These are phyloP conservation scores for Polyergus mexicanus DNA, from an alignment of 1,140 invertebrate genomes.

Conservation along the genomic window DNA sequence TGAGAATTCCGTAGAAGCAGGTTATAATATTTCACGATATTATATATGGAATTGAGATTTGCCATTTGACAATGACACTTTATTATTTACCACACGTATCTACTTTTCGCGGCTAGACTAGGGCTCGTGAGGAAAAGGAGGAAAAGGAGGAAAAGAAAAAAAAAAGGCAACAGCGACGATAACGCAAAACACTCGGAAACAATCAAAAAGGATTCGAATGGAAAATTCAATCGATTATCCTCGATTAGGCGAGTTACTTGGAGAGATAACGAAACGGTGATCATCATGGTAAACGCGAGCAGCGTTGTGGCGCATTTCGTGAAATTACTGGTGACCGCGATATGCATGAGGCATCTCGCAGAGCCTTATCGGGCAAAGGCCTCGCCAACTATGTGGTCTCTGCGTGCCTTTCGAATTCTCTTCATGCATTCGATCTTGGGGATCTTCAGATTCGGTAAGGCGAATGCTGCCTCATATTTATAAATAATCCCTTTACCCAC, in stretches of 20 bases:
- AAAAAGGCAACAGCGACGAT: too few relatives aligned
- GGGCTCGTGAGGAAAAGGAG: neutral
- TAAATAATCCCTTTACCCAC: neutral
- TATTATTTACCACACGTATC: neutral
- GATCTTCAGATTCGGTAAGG: constrained; percentile 82
- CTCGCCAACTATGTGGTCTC: constrained; percentile 75
- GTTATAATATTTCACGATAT: neutral
- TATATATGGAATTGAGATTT: neutral
- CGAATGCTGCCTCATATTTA: neutral
- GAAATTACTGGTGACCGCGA: constrained; percentile 82
- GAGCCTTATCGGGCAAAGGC: constrained; percentile 74
- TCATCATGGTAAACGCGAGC: constrained; percentile 82
- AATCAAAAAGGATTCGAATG: neutral
- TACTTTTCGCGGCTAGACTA: neutral
- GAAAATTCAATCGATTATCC: neutral
- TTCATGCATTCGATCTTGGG: constrained; percentile 82
- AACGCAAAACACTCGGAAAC: neutral
- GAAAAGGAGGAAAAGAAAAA: neutral
- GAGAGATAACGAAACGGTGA: constrained; percentile 48
- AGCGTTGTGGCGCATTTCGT: constrained; percentile 81
- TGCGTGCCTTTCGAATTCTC: constrained; percentile 82
- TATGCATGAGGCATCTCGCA: constrained; percentile 80
- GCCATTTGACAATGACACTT: neutral
- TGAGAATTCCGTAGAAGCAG: neutral
- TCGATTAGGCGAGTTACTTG: neutral